These are phyloP conservation scores for Tribolium castaneum DNA, from an alignment of 1,140 invertebrate species.

Conservation along the genomic window DNA sequence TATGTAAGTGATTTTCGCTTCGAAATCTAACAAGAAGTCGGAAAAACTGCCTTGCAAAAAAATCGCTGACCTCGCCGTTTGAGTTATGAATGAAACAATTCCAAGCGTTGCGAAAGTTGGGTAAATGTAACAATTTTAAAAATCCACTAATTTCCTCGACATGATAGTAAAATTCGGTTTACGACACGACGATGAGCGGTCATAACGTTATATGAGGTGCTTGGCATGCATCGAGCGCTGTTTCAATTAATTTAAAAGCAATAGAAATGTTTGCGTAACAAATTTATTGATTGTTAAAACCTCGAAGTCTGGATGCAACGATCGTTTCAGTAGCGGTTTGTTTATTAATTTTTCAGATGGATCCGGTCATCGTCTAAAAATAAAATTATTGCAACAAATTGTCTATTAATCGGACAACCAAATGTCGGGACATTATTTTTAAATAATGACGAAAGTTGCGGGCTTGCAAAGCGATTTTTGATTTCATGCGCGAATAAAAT, in stretches of 20 bases:
- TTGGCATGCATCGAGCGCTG: constrained; percentile 12
- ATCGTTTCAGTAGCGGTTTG: background rate
- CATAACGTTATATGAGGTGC: constrained; percentile 11
- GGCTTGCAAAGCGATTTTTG: background rate
- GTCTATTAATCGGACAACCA: background rate
- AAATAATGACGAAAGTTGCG: background rate
- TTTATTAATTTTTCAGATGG: constrained; percentile 23
- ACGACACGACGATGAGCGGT: background rate
- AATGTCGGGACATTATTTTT: constrained; percentile 17
- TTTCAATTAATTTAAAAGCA: constrained; percentile 35
- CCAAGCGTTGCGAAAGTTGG: background rate
- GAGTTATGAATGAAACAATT: background rate
- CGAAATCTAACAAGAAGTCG: background rate
- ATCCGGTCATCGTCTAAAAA: constrained; percentile 12
- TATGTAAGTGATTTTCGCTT: background rate
- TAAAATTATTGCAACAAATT: constrained; percentile 29
- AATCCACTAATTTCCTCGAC: background rate
- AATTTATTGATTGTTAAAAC: constrained; percentile 32
- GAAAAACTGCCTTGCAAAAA: background rate
- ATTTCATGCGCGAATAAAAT: no score
- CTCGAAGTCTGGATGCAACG: constrained; percentile 7
- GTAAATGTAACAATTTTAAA: background rate
- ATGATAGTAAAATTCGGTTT: background rate
- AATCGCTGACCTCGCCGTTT: background rate
- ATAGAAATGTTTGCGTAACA: constrained; percentile 33